A percentile compares a stretch with the other conserved stretches of the same genome.
phyloP scores from a whole-genome alignment of 1,140 invertebrate genomes.

The Aphelenchoides fujianensis region DNA sequence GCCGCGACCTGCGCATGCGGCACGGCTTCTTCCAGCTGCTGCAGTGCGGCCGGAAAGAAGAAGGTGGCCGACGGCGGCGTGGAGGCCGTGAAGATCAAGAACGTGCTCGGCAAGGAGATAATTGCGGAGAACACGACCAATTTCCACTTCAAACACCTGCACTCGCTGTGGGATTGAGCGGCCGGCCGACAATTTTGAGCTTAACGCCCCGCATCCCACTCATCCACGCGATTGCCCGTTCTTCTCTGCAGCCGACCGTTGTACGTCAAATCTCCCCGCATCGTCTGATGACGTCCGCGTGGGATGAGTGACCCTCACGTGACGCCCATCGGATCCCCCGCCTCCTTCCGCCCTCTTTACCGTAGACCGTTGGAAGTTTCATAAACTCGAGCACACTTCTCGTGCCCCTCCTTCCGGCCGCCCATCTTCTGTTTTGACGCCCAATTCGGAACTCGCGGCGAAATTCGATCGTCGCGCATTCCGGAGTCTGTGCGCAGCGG shows the following conservation, averaged over 20 bases:
- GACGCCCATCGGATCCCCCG: too few species aligned
- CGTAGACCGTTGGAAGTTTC: too few species aligned
- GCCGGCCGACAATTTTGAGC: background rate
- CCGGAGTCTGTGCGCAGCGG: background rate
- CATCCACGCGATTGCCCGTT: too few species aligned
- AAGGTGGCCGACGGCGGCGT: background rate
- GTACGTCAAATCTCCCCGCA: too few species aligned
- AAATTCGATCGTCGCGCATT: constrained; percentile 1
- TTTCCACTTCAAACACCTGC: background rate
- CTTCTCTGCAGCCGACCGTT: too few species aligned
- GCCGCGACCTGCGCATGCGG: background rate
- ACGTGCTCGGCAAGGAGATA: constrained; percentile 5
- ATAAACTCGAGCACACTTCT: background rate
- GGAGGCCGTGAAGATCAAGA: background rate
- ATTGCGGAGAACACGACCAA: background rate
- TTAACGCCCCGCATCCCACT: too few species aligned
- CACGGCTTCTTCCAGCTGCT: background rate
- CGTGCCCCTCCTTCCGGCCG: background rate
- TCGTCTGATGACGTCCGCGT: too few species aligned
- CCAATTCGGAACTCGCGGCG: background rate
- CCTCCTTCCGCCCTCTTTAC: too few species aligned
- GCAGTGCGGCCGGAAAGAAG: background rate
- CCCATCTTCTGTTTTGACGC: too few species aligned
- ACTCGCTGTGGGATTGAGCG: background rate
- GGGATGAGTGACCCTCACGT: too few species aligned